These are phyloP conservation scores for Corythornis cristatus DNA, from an alignment of 2,113 vertebrate species.

Conservation along the genomic window DNA sequence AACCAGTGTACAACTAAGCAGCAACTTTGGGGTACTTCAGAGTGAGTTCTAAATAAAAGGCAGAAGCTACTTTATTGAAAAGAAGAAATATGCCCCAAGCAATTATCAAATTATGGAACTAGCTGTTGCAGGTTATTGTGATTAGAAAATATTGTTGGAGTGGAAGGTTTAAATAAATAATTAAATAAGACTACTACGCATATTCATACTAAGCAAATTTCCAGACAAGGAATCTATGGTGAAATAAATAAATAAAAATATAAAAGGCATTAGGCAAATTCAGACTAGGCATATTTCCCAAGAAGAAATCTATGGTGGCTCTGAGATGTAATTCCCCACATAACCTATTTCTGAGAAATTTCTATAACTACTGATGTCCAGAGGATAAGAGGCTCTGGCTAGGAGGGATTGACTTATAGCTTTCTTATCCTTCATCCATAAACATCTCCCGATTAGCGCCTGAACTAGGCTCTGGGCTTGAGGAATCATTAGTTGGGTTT, in stretches of 20 bases:
- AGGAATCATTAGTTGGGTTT: not conserved
- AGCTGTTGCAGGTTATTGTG: not conserved
- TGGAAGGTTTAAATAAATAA: not conserved
- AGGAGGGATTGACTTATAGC: not conserved
- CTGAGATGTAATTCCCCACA: not conserved
- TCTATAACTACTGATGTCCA: not conserved
- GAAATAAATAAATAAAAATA: not conserved
- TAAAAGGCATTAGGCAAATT: not conserved
- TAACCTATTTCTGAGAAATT: not conserved
- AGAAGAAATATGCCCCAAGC: not conserved
- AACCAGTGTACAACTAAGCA: not conserved
- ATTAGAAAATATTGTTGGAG: not conserved
- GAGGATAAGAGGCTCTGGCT: not conserved
- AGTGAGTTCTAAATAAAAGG: not conserved
- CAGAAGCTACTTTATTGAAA: not conserved
- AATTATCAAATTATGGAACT: not conserved
- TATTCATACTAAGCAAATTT: not conserved
- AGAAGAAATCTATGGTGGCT: not conserved
- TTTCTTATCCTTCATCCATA: not conserved
- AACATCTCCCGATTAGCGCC: not conserved
- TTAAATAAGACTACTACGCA: not conserved
- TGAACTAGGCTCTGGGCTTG: not conserved
- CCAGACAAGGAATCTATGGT: not conserved
- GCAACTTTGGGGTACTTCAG: not conserved
- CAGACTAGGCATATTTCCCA: not conserved